Conservation (phyloP, 2,888 invertebrate species). For the Nasonovia ribisnigri region DNA sequence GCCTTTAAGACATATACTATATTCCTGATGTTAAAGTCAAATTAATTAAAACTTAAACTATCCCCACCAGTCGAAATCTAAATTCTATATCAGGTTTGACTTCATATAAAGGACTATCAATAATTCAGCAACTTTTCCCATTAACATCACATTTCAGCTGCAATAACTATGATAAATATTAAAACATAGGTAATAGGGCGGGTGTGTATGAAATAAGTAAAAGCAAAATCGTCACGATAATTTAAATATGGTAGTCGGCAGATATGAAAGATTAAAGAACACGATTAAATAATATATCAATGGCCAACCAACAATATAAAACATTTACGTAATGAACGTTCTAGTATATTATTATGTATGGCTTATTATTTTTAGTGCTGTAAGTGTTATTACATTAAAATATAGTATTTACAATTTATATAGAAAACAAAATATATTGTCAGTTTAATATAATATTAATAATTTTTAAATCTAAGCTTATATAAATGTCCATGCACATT, state of each 20-base stretch:
- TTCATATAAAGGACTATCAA: background rate
- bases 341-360: background rate
- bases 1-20: slow-evolving; percentile 19
- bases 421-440: background rate
- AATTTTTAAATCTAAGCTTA: background rate
- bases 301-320: background rate
- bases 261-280: background rate
- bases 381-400: background rate
- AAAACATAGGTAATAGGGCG: background rate
- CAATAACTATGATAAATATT: slow-evolving; percentile 13
- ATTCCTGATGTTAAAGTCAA: background rate
- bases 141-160: background rate
- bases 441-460: background rate
- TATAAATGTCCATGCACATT: background rate
- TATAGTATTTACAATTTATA: slow-evolving; percentile 2
- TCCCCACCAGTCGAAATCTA: background rate
- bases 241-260: background rate
- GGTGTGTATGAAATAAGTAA: background rate
- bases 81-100: background rate
- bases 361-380: background rate
- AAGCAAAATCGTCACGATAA: background rate
- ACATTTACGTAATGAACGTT: background rate
- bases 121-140: slow-evolving; percentile 8
- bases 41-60: slow-evolving; percentile 16
- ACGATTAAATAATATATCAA: background rate